A percentile compares a stretch with the other conserved stretches of the same genome.
Evolutionary conservation across 2,888 invertebrate species (phyloP).

Genomic region (Choreutis nemorana): DNA sequence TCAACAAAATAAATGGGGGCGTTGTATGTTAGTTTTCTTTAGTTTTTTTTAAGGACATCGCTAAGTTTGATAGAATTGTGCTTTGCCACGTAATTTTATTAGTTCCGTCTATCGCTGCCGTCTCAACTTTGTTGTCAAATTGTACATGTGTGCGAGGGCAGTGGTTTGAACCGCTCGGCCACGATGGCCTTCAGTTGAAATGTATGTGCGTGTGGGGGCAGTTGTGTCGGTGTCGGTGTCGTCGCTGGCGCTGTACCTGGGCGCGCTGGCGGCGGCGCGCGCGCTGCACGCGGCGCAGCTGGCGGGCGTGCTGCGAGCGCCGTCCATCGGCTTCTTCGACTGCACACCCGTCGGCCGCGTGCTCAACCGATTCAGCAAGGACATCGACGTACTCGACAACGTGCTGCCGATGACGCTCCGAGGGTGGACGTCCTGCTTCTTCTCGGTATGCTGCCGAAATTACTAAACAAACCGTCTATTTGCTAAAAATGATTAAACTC

Average conservation of each 20-base stretch:
- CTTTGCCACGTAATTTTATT: too few species aligned
- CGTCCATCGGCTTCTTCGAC: slow-evolving; percentile 78
- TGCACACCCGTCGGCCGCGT: slow-evolving; percentile 82
- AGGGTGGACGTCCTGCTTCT: slow-evolving; percentile 74
- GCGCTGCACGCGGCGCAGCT: slow-evolving; percentile 72
- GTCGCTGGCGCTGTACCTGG: slow-evolving; percentile 72
- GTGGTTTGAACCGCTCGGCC: slow-evolving; percentile 5
- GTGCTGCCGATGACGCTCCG: slow-evolving; percentile 75
- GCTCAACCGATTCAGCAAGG: slow-evolving; percentile 81
- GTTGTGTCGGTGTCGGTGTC: slow-evolving; percentile 72
- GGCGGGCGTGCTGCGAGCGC: slow-evolving; percentile 70
- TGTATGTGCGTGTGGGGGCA: slow-evolving; percentile 29
- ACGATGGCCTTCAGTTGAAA: slow-evolving; percentile 2
- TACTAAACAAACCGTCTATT: too few species aligned
- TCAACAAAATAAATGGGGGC: too few species aligned
- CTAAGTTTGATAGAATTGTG: too few species aligned
- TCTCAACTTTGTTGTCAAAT: too few species aligned
- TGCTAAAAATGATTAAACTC: too few species aligned
- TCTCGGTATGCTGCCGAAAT: slow-evolving; percentile 65
- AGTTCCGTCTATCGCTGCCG: too few species aligned
- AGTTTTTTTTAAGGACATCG: too few species aligned
- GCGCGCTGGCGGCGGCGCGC: slow-evolving; percentile 69
- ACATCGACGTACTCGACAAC: slow-evolving; percentile 76
- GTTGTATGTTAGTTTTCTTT: too few species aligned
- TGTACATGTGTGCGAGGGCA: slow-evolving; percentile 1